Evolutionary conservation across 2,888 invertebrate genomes (phyloP).

Genomic region (Limnephilus rhombicus): DNA sequence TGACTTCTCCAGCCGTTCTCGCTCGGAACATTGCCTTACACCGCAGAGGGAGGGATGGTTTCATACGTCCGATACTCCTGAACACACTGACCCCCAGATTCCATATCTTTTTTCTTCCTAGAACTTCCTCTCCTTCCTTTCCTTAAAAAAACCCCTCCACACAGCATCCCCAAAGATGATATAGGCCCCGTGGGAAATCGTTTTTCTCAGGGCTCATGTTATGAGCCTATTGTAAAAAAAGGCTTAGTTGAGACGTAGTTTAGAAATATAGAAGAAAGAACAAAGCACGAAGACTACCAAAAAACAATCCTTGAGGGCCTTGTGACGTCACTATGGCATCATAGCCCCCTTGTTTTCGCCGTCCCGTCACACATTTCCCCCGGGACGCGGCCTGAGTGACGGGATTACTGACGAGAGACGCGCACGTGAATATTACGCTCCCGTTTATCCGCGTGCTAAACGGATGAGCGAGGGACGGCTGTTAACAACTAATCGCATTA

Average conservation of each 20-base stretch:
- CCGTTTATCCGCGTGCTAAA: neutral
- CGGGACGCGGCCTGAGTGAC: neutral
- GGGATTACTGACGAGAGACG: conserved; percentile 29
- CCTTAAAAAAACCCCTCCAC: too few species aligned
- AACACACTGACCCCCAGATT: too few species aligned
- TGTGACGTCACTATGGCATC: conserved; percentile 7
- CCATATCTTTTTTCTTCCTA: too few species aligned
- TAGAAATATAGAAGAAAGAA: neutral
- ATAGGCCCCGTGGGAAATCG: too few species aligned
- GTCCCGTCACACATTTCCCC: conserved; percentile 28
- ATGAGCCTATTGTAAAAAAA: too few species aligned
- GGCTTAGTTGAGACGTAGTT: neutral
- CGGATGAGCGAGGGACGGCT: neutral
- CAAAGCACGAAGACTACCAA: neutral
- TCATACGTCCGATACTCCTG: too few species aligned
- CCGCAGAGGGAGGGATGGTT: too few species aligned
- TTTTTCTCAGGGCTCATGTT: too few species aligned
- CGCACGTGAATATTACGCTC: neutral
- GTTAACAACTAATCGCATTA: neutral
- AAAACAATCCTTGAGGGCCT: neutral
- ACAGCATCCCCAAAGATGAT: too few species aligned
- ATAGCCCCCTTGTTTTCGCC: neutral
- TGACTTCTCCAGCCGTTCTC: too few species aligned
- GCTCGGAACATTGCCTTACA: too few species aligned
- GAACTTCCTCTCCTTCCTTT: too few species aligned